Percentiles rank a stretch among this genome's conserved stretches.
phyloP scores from a whole-genome alignment of 2,888 invertebrate species.

The Leptinotarsa rubiginosa region DNA sequence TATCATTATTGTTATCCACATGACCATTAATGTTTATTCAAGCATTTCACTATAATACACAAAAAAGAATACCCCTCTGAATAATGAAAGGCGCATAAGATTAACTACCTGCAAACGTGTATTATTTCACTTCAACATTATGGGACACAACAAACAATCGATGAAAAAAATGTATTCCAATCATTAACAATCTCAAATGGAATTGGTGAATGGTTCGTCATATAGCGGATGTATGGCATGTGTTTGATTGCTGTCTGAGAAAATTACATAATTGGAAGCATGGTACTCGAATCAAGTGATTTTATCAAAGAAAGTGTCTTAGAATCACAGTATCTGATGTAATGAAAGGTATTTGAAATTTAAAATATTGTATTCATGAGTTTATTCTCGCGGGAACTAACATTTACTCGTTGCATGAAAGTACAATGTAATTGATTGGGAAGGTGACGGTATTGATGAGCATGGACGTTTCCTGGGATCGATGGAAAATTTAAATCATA shows the following conservation, averaged over 20 bases:
- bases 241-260: background rate
- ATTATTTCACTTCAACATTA: background rate
- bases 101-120: background rate
- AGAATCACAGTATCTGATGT: background rate
- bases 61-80: background rate
- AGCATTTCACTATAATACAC: no score
- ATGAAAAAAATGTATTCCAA: background rate
- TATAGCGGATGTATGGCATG: background rate
- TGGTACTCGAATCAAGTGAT: background rate
- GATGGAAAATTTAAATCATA: no score
- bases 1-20: no score
- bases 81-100: background rate
- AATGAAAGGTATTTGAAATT: background rate
- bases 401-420: background rate
- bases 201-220: background rate
- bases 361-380: background rate
- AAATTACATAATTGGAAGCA: background rate
- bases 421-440: conserved; percentile 1
- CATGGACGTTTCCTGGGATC: no score
- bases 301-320: background rate
- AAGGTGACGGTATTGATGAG: no score
- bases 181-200: background rate
- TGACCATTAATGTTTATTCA: no score
- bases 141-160: background rate
- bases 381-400: background rate